These are phyloP conservation scores for Cheilosia variabilis DNA, from an alignment of 2,888 invertebrate species.

Conservation along the genomic window DNA sequence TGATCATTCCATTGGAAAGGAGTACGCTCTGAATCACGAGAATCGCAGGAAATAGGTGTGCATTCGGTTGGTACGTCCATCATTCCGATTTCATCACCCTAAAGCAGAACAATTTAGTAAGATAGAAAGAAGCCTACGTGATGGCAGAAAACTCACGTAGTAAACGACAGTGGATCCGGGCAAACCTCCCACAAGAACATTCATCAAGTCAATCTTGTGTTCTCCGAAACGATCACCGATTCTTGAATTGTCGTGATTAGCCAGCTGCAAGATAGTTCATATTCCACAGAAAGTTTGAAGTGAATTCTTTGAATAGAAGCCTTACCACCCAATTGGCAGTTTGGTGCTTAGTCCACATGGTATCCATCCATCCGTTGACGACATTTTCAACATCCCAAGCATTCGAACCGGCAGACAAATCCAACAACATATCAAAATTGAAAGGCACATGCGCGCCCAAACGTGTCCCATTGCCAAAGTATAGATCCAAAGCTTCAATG, in stretches of 20 bases:
- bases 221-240: constrained; percentile 87
- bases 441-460: constrained; percentile 86
- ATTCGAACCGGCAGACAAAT: constrained; percentile 84
- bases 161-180: constrained; percentile 87
- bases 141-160: constrained; percentile 86
- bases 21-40: constrained; percentile 86
- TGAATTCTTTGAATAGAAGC: no score
- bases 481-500: constrained; percentile 84
- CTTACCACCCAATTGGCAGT: constrained; percentile 88
- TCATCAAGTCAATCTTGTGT: constrained; percentile 87
- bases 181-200: constrained; percentile 87
- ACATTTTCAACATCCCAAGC: constrained; percentile 84
- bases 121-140: background rate
- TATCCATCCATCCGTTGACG: constrained; percentile 86
- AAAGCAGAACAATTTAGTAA: background rate
- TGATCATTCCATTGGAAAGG: constrained; percentile 86
- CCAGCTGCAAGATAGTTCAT: constrained; percentile 83
- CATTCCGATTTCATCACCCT: constrained; percentile 90
- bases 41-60: constrained; percentile 81
- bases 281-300: background rate
- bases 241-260: constrained; percentile 88
- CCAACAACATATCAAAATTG: constrained; percentile 86
- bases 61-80: constrained; percentile 83
- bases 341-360: constrained; percentile 84
- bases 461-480: constrained; percentile 85